Conservation (phyloP, 1,140 invertebrate species). For the Drosophila kurseongensis region DNA sequence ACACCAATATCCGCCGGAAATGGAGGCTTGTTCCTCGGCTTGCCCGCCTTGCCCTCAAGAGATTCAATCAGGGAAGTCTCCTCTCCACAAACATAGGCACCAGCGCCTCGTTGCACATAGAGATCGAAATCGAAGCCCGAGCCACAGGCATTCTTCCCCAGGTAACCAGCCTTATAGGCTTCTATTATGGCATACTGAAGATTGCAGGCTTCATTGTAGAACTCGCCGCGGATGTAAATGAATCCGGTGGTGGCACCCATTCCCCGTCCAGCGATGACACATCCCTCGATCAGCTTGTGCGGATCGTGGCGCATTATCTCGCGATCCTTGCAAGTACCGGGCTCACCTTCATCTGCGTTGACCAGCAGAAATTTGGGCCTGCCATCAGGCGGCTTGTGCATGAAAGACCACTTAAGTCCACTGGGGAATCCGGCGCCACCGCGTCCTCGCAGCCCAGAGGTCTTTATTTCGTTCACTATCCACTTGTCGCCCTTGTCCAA, state of each 20-base stretch:
- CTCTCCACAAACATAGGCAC: slow-evolving; percentile 93
- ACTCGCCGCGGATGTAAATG: slow-evolving; percentile 93
- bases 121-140: slow-evolving; percentile 92
- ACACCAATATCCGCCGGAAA: slow-evolving; percentile 92
- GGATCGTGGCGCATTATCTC: slow-evolving; percentile 92
- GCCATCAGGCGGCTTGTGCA: slow-evolving; percentile 87
- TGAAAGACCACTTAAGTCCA: slow-evolving; percentile 93
- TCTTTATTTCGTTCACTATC: slow-evolving; percentile 88
- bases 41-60: slow-evolving; percentile 89
- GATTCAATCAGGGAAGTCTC: slow-evolving; percentile 93
- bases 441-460: slow-evolving; percentile 90
- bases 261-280: slow-evolving; percentile 88
- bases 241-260: slow-evolving; percentile 91
- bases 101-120: slow-evolving; percentile 91
- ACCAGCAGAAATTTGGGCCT: slow-evolving; percentile 91
- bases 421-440: slow-evolving; percentile 92
- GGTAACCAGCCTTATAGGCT: slow-evolving; percentile 89
- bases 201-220: slow-evolving; percentile 92
- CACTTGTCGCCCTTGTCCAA: slow-evolving; percentile 55
- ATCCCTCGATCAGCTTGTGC: slow-evolving; percentile 91
- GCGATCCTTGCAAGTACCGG: slow-evolving; percentile 92
- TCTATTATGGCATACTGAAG: slow-evolving; percentile 90
- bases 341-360: slow-evolving; percentile 93
- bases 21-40: slow-evolving; percentile 91
- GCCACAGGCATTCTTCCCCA: slow-evolving; percentile 91